phyloP scores from a whole-genome alignment of 2,888 invertebrate genomes.

The Drosophila neotestacea region DNA sequence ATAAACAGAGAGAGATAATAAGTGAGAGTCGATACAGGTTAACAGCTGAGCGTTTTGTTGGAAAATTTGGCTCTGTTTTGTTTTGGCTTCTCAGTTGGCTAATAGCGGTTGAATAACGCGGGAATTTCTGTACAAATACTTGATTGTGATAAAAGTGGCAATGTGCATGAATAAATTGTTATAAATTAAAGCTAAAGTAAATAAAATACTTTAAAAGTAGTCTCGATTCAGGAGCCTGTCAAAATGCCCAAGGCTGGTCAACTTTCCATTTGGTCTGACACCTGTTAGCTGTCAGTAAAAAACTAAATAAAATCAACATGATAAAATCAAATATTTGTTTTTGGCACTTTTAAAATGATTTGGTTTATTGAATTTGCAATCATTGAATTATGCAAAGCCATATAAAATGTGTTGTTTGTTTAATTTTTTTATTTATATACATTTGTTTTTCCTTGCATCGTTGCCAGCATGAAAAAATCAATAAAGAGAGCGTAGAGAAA shows the following conservation, averaged over 20 bases:
- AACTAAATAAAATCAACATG: neutral
- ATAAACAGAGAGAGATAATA: conserved; percentile 4
- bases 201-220: neutral
- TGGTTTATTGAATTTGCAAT: conserved; percentile 15
- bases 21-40: conserved; percentile 21
- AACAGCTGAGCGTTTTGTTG: conserved; percentile 59
- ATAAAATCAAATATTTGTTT: neutral
- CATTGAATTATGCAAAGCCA: conserved; percentile 34
- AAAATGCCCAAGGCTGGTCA: neutral
- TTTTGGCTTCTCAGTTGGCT: conserved; percentile 43
- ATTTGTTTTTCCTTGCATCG: conserved; percentile 24
- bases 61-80: conserved; percentile 33
- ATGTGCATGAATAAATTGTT: conserved; percentile 1
- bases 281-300: conserved; percentile 54
- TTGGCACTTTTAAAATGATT: neutral
- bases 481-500: conserved; percentile 50
- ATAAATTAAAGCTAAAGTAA: neutral
- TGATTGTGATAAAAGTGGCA: neutral
- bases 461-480: conserved; percentile 73
- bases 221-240: neutral
- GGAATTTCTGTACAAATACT: conserved; percentile 8
- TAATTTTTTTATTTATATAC: conserved; percentile 29
- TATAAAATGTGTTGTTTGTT: conserved; percentile 33
- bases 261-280: conserved; percentile 17
- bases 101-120: conserved; percentile 30